These are phyloP conservation scores for Gerris lacustris DNA, from an alignment of 2,888 invertebrate species.

Conservation along the genomic window DNA sequence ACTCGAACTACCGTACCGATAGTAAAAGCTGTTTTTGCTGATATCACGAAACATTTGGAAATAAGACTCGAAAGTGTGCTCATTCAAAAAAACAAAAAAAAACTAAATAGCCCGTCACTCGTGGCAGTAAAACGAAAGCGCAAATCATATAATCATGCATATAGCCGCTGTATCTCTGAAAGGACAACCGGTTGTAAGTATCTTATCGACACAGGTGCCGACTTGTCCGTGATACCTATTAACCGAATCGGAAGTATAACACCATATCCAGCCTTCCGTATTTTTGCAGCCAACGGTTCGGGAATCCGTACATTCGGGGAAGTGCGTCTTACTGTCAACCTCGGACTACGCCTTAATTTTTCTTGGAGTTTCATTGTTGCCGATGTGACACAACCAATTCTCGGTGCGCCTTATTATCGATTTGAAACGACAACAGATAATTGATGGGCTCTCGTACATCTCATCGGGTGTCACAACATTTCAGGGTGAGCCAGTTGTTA, in stretches of 20 bases:
- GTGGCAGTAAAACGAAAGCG: background rate
- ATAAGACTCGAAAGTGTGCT: slow-evolving; percentile 1
- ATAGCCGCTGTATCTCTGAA: background rate
- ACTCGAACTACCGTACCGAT: background rate
- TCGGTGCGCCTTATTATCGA: background rate
- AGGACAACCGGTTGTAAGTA: background rate
- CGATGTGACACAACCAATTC: background rate
- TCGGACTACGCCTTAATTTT: background rate
- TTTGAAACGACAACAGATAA: background rate
- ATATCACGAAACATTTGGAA: background rate
- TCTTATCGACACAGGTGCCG: background rate
- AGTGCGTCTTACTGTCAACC: background rate
- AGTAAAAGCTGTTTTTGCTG: background rate
- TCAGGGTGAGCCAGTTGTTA: background rate
- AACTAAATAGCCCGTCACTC: background rate
- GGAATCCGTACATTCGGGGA: background rate
- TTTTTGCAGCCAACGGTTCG: background rate
- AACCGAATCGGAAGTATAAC: background rate
- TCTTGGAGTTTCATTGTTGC: background rate
- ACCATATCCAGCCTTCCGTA: background rate
- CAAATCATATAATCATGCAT: background rate
- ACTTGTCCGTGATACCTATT: background rate
- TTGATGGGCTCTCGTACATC: background rate
- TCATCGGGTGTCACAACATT: background rate
- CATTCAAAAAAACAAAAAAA: background rate